These are phyloP conservation scores for Pipistrellus pipistrellus DNA, from an alignment of 2,797 vertebrate species.

Conservation along the genomic window DNA sequence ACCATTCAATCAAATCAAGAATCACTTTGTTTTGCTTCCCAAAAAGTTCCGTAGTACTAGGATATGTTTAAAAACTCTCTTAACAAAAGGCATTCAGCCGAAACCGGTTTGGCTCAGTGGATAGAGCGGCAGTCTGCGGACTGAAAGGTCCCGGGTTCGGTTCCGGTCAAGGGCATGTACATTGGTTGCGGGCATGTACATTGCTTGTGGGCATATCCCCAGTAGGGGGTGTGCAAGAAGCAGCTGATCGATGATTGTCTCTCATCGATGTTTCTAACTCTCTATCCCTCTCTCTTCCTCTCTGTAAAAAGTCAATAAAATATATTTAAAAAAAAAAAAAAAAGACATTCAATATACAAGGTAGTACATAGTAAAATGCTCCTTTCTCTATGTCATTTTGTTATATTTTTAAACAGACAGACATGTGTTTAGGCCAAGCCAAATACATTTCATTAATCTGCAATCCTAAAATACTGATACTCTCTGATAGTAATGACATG, in stretches of 20 bases:
- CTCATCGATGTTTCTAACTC: too few species aligned
- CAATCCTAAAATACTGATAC: slow-evolving; percentile 9
- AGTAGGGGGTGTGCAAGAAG: too few species aligned
- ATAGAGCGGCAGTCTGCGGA: too few species aligned
- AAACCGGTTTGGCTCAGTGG: too few species aligned
- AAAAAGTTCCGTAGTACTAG: not conserved
- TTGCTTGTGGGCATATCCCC: too few species aligned
- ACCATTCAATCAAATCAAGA: not conserved
- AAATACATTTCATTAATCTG: slow-evolving; percentile 47
- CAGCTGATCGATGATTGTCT: too few species aligned
- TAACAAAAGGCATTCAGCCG: slow-evolving; percentile 33
- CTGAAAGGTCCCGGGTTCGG: too few species aligned
- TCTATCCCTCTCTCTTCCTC: too few species aligned
- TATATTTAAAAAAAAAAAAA: not conserved
- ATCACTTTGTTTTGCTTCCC: slow-evolving; percentile 2
- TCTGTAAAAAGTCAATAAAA: too few species aligned
- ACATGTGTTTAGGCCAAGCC: slow-evolving; percentile 22
- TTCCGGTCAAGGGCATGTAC: too few species aligned
- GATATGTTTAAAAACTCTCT: slow-evolving; percentile 11
- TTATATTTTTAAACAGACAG: slow-evolving; percentile 5
- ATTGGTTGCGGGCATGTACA: too few species aligned
- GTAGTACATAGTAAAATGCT: not conserved
- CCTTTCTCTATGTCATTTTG: not conserved
- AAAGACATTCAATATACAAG: slow-evolving; percentile 37
- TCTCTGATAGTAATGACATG: not conserved